Base-by-base conservation (phyloP, 2,797 vertebrate genomes). In the Pelobates cultripes region DNA sequence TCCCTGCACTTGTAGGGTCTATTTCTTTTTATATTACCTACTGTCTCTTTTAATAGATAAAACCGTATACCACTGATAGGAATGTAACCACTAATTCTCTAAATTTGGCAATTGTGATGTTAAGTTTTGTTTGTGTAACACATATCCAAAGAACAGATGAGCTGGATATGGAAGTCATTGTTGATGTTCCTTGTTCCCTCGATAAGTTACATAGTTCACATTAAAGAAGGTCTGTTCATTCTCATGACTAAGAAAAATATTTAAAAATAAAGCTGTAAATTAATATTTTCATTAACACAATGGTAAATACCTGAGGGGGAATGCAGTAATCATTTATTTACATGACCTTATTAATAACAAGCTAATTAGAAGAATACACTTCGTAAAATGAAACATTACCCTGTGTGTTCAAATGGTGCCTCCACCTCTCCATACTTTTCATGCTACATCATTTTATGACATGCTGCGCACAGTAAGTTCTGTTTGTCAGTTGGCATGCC, bases 231-330 rank as follows among this genome's bases (percentile, higher is more conserved):
- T 5, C 12, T 12, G 66, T 43, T 15, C 68, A 70, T 70, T 43
- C 68, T 47, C 15, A n/a, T 70, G 43, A 44, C 68, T 45, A 70
- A 45, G 43, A 14, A n/a, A 5, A 70, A 15, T 42, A 5, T 68
- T 68, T 42, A 7, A 17, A 68, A 42, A 66, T 45, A 6, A 3
- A 14, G 4, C 13, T 17, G 43, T 45, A n/a, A 70, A 70, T 70
- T 70, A 70, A 42, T 70, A 70, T 70, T 70, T 70, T 43, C 42
- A 45, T 68, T 43, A 10, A 28, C 63, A 2, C 41, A 43, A n/a
- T n/a, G 6, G 42, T 68, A 68, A 64, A 64, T 40, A 64, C 17
- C 17, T 40, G 61, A 7, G 61, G 42, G 7, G 4, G 43, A 70
- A 44, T n/a, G 2, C 43, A 14, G n/a, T 45, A 70, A 45, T 14